Evolutionary conservation across 2,888 invertebrate genomes (phyloP).

Genomic region (Cephus runcator): DNA sequence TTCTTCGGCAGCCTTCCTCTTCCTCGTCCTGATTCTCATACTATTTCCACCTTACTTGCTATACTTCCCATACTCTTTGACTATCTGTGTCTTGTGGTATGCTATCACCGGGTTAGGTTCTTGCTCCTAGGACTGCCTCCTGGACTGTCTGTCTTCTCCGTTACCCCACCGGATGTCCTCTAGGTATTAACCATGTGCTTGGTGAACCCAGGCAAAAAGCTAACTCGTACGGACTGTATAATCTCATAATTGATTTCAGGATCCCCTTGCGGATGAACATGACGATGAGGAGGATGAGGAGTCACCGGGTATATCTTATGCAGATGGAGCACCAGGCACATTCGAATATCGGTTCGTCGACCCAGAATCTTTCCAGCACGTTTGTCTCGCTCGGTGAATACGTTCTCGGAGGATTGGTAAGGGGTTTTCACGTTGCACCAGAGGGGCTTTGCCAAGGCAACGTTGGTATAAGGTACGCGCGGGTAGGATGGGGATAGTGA

Average conservation of each 20-base stretch:
- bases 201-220: background rate
- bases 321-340: background rate
- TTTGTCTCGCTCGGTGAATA: background rate
- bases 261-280: background rate
- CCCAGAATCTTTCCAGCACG: background rate
- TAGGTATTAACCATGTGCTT: background rate
- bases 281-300: background rate
- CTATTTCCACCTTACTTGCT: constrained; percentile 10
- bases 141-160: background rate
- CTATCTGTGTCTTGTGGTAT: background rate
- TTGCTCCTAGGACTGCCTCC: background rate
- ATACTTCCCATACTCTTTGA: constrained; percentile 13
- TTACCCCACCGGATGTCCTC: background rate
- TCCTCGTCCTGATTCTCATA: constrained; percentile 18
- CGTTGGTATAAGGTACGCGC: background rate
- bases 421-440: background rate
- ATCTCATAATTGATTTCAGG: background rate
- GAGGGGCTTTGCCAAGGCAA: background rate
- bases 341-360: background rate
- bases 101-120: background rate
- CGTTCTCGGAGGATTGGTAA: background rate
- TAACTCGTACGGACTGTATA: background rate
- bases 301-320: background rate
- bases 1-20: constrained; percentile 4
- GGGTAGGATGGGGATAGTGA: background rate